Evolutionary conservation across 2,797 vertebrate genomes (phyloP).

Genomic region (Bufotes viridis): DNA sequence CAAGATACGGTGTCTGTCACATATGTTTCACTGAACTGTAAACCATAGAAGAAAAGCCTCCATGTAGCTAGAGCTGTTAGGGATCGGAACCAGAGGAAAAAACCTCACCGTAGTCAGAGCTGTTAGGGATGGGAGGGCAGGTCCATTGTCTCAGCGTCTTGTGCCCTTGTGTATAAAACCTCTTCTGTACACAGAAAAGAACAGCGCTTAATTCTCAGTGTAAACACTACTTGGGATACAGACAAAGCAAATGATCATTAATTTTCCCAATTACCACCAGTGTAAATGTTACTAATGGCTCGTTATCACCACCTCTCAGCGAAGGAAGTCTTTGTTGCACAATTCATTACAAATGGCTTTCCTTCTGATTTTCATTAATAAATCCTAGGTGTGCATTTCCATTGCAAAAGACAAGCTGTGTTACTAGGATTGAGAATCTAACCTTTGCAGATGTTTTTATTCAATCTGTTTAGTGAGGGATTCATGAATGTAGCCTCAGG

Average conservation of each 20-base stretch:
- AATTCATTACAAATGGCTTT: conserved; percentile 81
- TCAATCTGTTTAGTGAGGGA: not conserved
- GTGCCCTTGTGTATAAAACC: conserved; percentile 34
- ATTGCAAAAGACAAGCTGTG: conserved; percentile 64
- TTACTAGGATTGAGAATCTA: conserved; percentile 15
- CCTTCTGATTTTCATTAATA: conserved; percentile 77
- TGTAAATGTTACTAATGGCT: conserved; percentile 81
- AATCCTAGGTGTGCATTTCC: conserved; percentile 77
- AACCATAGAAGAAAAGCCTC: conserved; percentile 20
- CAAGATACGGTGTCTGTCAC: not conserved
- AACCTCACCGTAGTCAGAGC: not conserved
- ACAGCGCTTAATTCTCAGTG: conserved; percentile 48
- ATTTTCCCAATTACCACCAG: conserved; percentile 79
- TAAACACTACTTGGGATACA: conserved; percentile 57
- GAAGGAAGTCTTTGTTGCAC: conserved; percentile 76
- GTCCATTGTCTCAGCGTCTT: conserved; percentile 34
- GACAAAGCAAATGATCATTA: conserved; percentile 79
- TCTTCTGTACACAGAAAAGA: conserved; percentile 46
- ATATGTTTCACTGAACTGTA: not conserved
- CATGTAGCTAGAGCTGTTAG: not conserved
- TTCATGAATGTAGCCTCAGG: not conserved
- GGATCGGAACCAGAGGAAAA: conserved; percentile 8
- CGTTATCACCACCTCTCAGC: conserved; percentile 82
- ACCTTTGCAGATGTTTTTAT: conserved; percentile 38
- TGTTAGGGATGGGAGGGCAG: conserved; percentile 29